phyloP scores from a whole-genome alignment of 2,797 vertebrate genomes.

The Sebastes miniatus region DNA sequence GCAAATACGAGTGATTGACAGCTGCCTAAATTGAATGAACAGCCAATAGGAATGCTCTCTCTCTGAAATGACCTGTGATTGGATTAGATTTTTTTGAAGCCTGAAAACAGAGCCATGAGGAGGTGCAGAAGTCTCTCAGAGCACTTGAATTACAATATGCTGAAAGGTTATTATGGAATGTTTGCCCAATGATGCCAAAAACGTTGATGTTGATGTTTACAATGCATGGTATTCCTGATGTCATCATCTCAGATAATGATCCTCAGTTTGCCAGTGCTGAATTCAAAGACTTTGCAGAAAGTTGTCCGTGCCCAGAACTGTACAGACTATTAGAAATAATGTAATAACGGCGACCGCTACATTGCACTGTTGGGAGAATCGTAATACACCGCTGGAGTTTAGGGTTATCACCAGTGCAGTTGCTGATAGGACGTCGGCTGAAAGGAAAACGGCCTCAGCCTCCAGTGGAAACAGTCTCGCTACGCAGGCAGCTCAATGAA shows the following conservation, averaged over 20 bases:
- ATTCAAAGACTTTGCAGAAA: background rate
- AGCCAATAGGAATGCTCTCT: too few relatives aligned
- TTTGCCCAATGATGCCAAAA: too few relatives aligned
- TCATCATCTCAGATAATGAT: background rate
- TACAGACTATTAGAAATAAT: background rate
- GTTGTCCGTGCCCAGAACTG: background rate
- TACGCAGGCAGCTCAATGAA: background rate
- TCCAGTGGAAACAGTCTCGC: background rate
- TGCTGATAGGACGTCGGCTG: conserved; percentile 4
- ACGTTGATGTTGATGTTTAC: background rate
- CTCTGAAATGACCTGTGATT: too few relatives aligned
- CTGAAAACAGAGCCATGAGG: too few relatives aligned
- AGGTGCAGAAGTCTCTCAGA: too few relatives aligned
- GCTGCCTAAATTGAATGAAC: too few relatives aligned
- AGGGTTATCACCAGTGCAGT: conserved; percentile 7
- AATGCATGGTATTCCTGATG: conserved; percentile 8
- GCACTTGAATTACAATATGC: too few relatives aligned
- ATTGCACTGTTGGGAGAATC: background rate
- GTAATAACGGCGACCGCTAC: background rate
- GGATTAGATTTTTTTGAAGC: too few relatives aligned
- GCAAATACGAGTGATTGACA: background rate
- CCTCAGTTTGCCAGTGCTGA: background rate
- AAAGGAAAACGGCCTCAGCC: background rate
- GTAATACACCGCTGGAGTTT: background rate
- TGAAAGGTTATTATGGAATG: too few relatives aligned